These are phyloP conservation scores for Formica selysi DNA, from an alignment of 1,140 invertebrate species.

Conservation along the genomic window DNA sequence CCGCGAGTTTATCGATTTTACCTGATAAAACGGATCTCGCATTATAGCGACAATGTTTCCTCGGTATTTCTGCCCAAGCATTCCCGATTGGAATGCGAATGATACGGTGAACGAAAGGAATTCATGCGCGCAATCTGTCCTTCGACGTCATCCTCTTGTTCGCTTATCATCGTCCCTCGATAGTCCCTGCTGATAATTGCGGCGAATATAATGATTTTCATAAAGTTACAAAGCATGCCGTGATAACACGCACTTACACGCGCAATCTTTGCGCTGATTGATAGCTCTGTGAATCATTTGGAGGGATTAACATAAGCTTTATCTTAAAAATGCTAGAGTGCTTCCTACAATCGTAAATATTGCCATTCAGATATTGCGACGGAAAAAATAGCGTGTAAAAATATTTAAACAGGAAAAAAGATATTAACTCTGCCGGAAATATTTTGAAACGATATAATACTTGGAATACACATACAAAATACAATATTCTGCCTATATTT, in stretches of 20 bases:
- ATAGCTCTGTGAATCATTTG: conserved; percentile 34
- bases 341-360: neutral
- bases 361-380: neutral
- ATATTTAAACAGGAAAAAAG: neutral
- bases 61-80: neutral
- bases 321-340: conserved; percentile 21
- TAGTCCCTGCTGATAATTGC: neutral
- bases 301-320: neutral
- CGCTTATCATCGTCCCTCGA: neutral
- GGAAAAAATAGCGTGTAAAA: neutral
- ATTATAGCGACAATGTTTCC: neutral
- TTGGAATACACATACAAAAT: neutral
- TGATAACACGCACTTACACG: conserved; percentile 2
- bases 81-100: neutral
- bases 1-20: conserved; percentile 2
- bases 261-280: conserved; percentile 28
- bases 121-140: neutral
- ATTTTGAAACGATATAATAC: neutral
- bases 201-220: neutral
- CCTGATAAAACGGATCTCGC: neutral
- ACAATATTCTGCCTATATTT: neutral
- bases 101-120: neutral
- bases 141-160: neutral
- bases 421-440: neutral
- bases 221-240: neutral